These are phyloP conservation scores for Rallus crepitans DNA, from an alignment of 2,797 vertebrate genomes.

Conservation along the genomic window DNA sequence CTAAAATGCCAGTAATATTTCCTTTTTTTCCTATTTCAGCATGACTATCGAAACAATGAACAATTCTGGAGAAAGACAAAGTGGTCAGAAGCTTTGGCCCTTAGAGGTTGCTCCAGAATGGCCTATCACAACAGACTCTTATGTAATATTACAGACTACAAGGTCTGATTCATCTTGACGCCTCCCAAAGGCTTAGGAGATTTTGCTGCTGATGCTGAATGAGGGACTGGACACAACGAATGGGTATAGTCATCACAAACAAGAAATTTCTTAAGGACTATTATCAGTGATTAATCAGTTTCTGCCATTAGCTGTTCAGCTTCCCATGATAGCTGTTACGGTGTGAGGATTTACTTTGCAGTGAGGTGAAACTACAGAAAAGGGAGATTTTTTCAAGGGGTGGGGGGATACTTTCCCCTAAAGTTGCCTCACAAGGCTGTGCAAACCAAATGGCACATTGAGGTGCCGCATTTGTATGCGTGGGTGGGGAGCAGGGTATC, in stretches of 20 bases:
- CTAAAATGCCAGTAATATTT: constrained; percentile 30
- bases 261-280: not conserved
- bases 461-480: not conserved
- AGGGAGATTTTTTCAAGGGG: not conserved
- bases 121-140: not conserved
- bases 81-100: not conserved
- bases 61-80: not conserved
- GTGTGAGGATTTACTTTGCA: not conserved
- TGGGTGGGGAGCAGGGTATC: not conserved
- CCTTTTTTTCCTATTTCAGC: not conserved
- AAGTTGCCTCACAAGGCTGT: not conserved
- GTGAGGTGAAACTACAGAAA: not conserved
- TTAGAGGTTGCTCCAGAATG: not conserved
- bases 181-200: not conserved
- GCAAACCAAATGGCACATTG: not conserved
- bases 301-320: not conserved
- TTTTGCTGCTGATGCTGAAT: not conserved
- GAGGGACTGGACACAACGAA: not conserved
- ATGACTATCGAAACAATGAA: not conserved
- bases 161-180: not conserved
- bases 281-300: not conserved
- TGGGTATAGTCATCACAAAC: not conserved
- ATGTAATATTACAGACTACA: not conserved
- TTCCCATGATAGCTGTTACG: not conserved
- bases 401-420: not conserved